phyloP scores from a whole-genome alignment of 2,113 vertebrate species.

The Plotosus lineatus region DNA sequence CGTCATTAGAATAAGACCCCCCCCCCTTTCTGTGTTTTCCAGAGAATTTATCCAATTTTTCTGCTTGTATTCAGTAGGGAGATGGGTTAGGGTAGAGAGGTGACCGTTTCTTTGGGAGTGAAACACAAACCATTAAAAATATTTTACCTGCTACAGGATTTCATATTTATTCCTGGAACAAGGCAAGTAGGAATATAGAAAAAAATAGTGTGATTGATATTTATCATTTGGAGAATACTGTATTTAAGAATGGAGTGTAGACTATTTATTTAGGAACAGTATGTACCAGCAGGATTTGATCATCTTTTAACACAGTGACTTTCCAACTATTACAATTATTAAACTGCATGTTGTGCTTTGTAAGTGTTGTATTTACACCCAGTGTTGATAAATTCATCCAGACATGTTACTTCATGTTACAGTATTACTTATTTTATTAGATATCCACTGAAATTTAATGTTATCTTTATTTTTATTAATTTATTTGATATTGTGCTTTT shows the following conservation, averaged over 20 bases:
- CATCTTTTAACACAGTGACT: neutral
- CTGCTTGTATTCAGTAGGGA: neutral
- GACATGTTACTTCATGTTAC: neutral
- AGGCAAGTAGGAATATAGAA: no score
- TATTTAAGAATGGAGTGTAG: neutral
- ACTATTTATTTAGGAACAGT: neutral
- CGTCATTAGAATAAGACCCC: conserved; percentile 26
- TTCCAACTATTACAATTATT: neutral
- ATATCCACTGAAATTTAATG: no score
- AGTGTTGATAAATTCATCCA: no score
- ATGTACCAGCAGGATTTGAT: neutral
- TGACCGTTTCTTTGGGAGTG: conserved; percentile 8
- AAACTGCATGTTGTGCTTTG: neutral
- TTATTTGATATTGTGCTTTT: no score
- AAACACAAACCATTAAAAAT: no score
- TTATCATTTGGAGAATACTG: no score
- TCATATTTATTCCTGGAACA: no score
- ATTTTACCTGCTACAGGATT: conserved; percentile 52
- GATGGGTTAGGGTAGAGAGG: neutral
- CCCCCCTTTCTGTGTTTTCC: conserved; percentile 19
- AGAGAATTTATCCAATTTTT: conserved; percentile 30
- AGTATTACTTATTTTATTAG: neutral
- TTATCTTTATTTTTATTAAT: no score
- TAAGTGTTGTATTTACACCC: neutral
- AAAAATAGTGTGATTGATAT: no score